Evolutionary conservation across 1,140 invertebrate genomes (phyloP).

Genomic region (Leptopilina clavipes): DNA sequence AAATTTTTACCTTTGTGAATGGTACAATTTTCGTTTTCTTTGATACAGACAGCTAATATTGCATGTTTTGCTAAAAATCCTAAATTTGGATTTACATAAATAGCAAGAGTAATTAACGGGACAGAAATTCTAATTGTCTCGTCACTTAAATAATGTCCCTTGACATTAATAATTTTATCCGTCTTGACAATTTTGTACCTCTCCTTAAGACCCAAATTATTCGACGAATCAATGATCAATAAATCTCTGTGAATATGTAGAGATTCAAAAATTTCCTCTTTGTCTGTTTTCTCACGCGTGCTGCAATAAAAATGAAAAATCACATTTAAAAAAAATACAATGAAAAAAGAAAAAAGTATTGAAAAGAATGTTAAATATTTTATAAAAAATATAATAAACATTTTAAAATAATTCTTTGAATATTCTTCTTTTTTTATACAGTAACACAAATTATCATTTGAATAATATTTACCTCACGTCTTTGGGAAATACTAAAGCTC

Average conservation of each 20-base stretch:
- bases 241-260: constrained; percentile 68
- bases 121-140: constrained; percentile 81
- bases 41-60: constrained; percentile 74
- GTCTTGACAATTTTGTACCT: constrained; percentile 57
- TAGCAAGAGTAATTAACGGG: constrained; percentile 81
- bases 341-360: constrained; percentile 41
- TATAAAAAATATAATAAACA: too few relatives aligned
- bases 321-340: too few relatives aligned
- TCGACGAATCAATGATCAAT: constrained; percentile 59
- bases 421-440: constrained; percentile 58
- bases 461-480: constrained; percentile 30
- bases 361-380: neutral
- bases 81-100: constrained; percentile 84
- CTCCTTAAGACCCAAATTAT: constrained; percentile 62
- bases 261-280: constrained; percentile 70
- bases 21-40: constrained; percentile 46
- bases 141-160: constrained; percentile 79
- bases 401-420: too few relatives aligned
- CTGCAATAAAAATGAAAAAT: constrained; percentile 39
- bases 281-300: constrained; percentile 69
- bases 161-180: constrained; percentile 63
- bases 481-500: constrained; percentile 67
- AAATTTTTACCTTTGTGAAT: constrained; percentile 63
- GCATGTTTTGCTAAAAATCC: constrained; percentile 80
- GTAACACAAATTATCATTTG: constrained; percentile 3